phyloP scores from a whole-genome alignment of 2,888 invertebrate genomes.

The Sinelater perroti region DNA sequence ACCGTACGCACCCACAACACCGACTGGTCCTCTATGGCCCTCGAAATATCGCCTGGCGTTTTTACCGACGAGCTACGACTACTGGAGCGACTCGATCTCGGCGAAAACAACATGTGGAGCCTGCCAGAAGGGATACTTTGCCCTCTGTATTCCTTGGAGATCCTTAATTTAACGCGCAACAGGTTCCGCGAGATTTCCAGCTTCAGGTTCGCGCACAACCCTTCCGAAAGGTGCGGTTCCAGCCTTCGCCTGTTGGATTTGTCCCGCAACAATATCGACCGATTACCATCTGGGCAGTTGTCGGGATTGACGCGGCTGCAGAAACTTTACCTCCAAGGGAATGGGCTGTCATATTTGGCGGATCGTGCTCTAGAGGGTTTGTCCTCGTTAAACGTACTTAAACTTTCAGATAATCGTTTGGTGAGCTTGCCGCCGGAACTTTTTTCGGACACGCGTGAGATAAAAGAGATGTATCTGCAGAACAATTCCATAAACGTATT shows the following conservation, averaged over 20 bases:
- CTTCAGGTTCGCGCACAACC: slow-evolving; percentile 73
- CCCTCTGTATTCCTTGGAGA: slow-evolving; percentile 76
- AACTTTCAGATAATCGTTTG: slow-evolving; percentile 83
- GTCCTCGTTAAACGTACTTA: slow-evolving; percentile 74
- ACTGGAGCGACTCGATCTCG: slow-evolving; percentile 77
- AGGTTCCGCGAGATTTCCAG: slow-evolving; percentile 78
- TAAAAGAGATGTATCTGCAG: slow-evolving; percentile 82
- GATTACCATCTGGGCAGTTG: slow-evolving; percentile 75
- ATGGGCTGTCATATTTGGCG: slow-evolving; percentile 77
- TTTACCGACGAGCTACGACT: slow-evolving; percentile 78
- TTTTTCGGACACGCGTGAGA: slow-evolving; percentile 78
- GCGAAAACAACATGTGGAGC: slow-evolving; percentile 82
- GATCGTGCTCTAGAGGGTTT: slow-evolving; percentile 82
- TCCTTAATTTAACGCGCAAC: slow-evolving; percentile 82
- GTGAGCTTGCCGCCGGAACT: slow-evolving; percentile 83
- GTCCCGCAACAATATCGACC: slow-evolving; percentile 81
- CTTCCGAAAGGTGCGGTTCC: slow-evolving; percentile 74
- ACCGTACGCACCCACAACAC: slow-evolving; percentile 86
- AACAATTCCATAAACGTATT: slow-evolving; percentile 84
- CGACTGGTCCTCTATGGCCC: slow-evolving; percentile 82
- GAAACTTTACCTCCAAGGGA: slow-evolving; percentile 79
- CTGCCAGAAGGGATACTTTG: slow-evolving; percentile 81
- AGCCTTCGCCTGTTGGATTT: slow-evolving; percentile 77
- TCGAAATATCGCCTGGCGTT: slow-evolving; percentile 78
- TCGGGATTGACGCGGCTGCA: slow-evolving; percentile 76